A percentile compares a stretch with the other conserved stretches of the same genome.
Conservation (phyloP, 2,113 vertebrate genomes). For the Colaptes auratus region DNA sequence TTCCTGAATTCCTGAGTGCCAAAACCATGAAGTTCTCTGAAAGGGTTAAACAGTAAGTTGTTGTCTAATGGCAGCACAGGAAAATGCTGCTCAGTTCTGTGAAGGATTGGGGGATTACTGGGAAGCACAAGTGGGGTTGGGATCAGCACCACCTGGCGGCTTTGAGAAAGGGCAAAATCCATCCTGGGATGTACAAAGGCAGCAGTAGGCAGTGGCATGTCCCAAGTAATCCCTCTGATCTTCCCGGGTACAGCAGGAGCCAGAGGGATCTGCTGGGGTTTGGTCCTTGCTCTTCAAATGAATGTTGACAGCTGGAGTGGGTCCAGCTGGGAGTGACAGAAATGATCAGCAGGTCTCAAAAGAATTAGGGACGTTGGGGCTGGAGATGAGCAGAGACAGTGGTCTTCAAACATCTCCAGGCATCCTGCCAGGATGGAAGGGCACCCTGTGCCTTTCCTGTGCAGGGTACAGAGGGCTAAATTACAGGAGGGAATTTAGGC, state of each 20-base stretch:
- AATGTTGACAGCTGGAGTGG: not conserved
- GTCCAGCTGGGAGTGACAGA: not conserved
- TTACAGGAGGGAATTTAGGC: not conserved
- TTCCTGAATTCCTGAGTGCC: too few relatives aligned
- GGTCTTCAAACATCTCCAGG: not conserved
- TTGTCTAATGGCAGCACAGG: not conserved
- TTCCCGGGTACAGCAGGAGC: not conserved
- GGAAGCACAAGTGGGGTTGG: not conserved
- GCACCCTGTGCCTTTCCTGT: fast-evolving
- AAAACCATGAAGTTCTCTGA: too few relatives aligned
- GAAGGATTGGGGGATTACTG: not conserved
- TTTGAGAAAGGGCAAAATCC: not conserved
- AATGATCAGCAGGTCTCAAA: not conserved
- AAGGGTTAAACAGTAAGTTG: too few relatives aligned
- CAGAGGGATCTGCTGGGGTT: not conserved
- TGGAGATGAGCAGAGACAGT: fast-evolving
- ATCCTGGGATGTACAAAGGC: fast-evolving
- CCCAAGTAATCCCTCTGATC: not conserved
- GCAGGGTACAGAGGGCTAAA: fast-evolving
- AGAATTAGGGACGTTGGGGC: fast-evolving
- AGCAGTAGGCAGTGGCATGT: not conserved
- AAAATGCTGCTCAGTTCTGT: not conserved
- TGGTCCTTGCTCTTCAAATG: not conserved
- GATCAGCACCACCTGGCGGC: fast-evolving
- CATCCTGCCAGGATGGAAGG: not conserved